phyloP scores from a whole-genome alignment of 2,888 invertebrate genomes.

The Limenitis camilla region DNA sequence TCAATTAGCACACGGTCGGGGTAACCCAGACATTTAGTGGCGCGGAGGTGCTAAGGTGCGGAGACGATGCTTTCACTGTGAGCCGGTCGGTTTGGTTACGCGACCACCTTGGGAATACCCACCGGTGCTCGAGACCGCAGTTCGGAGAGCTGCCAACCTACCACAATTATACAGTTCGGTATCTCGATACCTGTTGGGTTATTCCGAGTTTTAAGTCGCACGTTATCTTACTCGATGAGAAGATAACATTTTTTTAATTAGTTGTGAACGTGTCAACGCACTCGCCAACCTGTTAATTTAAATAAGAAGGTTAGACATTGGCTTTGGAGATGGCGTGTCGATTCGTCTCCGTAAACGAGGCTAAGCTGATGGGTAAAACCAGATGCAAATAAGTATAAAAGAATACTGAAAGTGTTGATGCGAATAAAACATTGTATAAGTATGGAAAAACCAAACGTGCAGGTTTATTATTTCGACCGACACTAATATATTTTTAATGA shows the following conservation, averaged over 20 bases:
- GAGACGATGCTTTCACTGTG: constrained; percentile 47
- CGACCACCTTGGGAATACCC: constrained; percentile 54
- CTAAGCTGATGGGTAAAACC: constrained; percentile 42
- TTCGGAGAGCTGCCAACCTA: constrained; percentile 3
- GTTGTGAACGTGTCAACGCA: too few species aligned
- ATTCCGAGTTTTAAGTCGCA: constrained; percentile 10
- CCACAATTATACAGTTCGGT: constrained; percentile 19
- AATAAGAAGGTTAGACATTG: too few species aligned
- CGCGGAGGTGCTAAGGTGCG: constrained; percentile 10
- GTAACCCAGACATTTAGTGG: constrained; percentile 35
- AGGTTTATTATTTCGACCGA: constrained; percentile 18
- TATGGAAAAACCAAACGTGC: constrained; percentile 29
- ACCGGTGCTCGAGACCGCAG: constrained; percentile 27
- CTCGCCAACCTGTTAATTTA: too few species aligned
- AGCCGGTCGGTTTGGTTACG: constrained; percentile 34
- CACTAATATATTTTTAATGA: constrained; percentile 37
- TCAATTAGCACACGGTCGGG: constrained; percentile 33
- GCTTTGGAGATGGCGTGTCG: too few species aligned
- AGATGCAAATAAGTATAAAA: constrained; percentile 40
- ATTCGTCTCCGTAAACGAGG: constrained; percentile 25
- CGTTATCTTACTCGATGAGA: not conserved
- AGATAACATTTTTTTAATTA: not conserved
- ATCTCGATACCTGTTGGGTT: constrained; percentile 8
- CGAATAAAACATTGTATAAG: constrained; percentile 27
- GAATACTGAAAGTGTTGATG: constrained; percentile 34